Evolutionary conservation across 2,797 vertebrate genomes (phyloP), one percentile per base, ranked within the genome.

Genomic region (Sphenodon punctatus): DNA sequence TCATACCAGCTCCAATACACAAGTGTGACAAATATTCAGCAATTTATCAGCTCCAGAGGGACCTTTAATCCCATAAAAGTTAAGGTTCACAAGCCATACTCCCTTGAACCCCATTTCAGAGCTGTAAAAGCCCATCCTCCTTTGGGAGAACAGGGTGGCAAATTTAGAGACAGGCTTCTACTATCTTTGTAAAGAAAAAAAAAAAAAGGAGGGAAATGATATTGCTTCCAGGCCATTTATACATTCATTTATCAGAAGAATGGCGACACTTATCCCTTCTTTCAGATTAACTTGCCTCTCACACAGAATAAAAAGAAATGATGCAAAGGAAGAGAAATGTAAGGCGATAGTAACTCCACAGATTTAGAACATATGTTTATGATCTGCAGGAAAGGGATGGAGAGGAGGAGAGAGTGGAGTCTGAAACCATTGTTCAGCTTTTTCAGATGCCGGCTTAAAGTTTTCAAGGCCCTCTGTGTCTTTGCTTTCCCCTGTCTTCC

Each of bases 191-290:
- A 45, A 32, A 5, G 60, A 4, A 34, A 20, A 14, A 64, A 53
- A 23, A 66, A 58, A 48, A 14, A 71, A 13, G 32, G 3, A 51
- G n/a, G 85, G 49, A 86, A 90, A 89, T 61, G 7, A 78, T 91
- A 82, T 87, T 89, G 77, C 90, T 94, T 92, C 77, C 88, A 91
- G 84, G 85, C 85, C 87, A 89, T 91, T 90, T 92, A 82, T 81
- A 90, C 85, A 79, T 80, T 92, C 88, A 85, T 93, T 92, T 82
- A 89, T 92, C 90, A 92, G 84, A 90, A 90, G 88, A 88, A 89
- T 87, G 91, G 90, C n/a, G 92, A 87, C 92, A 90, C 80, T 92
- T 73, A 90, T 93, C 82, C 93, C 69, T 78, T 89, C 85, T 70
- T 84, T 87, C 75, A 85, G 82, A 92, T 88, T 85, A 90, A 91